phyloP scores from a whole-genome alignment of 2,797 vertebrate species.

The Mastacembelus armatus region DNA sequence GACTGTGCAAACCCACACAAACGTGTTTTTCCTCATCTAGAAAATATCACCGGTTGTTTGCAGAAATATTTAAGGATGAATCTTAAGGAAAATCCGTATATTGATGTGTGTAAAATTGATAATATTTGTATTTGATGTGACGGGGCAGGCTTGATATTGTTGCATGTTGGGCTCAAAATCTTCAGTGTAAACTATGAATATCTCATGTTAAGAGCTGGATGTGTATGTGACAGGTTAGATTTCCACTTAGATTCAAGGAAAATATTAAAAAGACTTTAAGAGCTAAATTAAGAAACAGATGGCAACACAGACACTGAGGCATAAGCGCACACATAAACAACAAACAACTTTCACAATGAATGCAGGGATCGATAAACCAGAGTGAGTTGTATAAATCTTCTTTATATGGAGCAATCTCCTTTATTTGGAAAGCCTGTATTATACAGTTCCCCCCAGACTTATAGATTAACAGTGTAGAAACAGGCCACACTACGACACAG shows the following conservation, averaged over 20 bases:
- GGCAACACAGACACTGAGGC: slow-evolving; percentile 10
- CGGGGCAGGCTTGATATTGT: neutral
- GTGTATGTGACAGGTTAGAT: neutral
- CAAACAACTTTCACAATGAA: slow-evolving; percentile 59
- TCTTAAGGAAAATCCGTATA: neutral
- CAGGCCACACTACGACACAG: slow-evolving; percentile 43
- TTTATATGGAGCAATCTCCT: slow-evolving; percentile 76
- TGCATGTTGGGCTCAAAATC: neutral
- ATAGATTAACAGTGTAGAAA: slow-evolving; percentile 54
- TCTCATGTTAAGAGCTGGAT: too few relatives aligned
- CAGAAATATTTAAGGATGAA: slow-evolving; percentile 3
- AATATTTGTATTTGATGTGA: neutral
- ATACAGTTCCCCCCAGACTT: slow-evolving; percentile 76
- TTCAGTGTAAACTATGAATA: neutral
- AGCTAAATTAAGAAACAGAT: slow-evolving; percentile 15
- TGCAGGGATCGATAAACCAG: slow-evolving; percentile 75
- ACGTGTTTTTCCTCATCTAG: too few relatives aligned
- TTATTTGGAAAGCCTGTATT: slow-evolving; percentile 77
- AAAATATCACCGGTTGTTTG: too few relatives aligned
- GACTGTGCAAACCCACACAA: slow-evolving; percentile 5
- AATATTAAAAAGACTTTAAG: neutral
- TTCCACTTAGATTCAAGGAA: neutral
- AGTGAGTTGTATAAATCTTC: slow-evolving; percentile 82
- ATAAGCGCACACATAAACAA: slow-evolving; percentile 30
- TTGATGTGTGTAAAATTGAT: too few relatives aligned